Conservation (phyloP, 2,113 vertebrate species). For the Uria lomvia region DNA sequence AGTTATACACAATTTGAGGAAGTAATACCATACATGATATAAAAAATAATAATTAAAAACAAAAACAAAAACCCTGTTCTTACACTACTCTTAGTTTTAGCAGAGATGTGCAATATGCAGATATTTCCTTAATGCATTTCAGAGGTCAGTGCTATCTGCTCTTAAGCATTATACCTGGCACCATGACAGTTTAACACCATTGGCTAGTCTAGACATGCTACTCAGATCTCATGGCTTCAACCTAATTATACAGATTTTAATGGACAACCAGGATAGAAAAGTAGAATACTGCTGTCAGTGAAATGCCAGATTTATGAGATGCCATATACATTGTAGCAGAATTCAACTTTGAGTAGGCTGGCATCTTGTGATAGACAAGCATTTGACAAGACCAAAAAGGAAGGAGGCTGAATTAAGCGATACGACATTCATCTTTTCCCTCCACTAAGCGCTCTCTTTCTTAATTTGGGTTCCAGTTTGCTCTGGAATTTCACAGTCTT, state of each 20-base stretch:
- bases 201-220: not conserved
- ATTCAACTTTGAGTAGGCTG: not conserved
- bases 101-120: not conserved
- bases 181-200: not conserved
- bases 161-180: not conserved
- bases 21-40: not conserved
- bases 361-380: not conserved
- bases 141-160: not conserved
- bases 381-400: slow-evolving; percentile 1
- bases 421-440: not conserved
- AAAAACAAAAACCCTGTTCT: not conserved
- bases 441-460: not conserved
- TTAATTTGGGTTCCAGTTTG: not conserved
- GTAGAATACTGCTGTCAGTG: not conserved
- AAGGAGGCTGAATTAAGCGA: not conserved
- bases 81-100: not conserved
- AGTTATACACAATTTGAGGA: not conserved
- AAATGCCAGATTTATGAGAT: not conserved
- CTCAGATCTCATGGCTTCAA: not conserved
- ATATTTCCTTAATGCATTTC: not conserved
- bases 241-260: not conserved
- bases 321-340: not conserved
- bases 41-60: not conserved
- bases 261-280: not conserved
- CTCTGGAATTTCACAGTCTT: slow-evolving; percentile 2